phyloP scores from a whole-genome alignment of 2,888 invertebrate species.

The Diarsia dahlii region DNA sequence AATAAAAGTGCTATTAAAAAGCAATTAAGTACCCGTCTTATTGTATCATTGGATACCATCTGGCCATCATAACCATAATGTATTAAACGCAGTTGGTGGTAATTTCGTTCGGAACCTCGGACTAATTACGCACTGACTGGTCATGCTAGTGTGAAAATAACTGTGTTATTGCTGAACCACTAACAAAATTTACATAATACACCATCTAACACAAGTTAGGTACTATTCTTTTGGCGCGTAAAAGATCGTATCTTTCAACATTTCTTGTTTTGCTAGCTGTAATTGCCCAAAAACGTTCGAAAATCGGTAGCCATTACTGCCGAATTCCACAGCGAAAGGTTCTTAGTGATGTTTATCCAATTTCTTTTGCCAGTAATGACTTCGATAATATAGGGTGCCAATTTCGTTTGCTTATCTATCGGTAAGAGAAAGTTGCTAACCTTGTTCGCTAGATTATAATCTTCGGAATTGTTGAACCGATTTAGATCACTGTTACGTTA shows the following conservation, averaged over 20 bases:
- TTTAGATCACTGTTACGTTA: conserved; percentile 57
- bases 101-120: conserved; percentile 38
- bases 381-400: conserved; percentile 60
- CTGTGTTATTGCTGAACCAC: conserved; percentile 50
- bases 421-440: conserved; percentile 61
- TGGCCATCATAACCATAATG: conserved; percentile 44
- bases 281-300: background rate
- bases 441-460: conserved; percentile 55
- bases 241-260: conserved; percentile 13
- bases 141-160: conserved; percentile 61
- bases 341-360: conserved; percentile 23
- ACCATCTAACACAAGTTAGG: conserved; percentile 13
- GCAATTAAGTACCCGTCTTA: conserved; percentile 62
- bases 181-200: conserved; percentile 53
- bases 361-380: conserved; percentile 32
- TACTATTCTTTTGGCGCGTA: conserved; percentile 7
- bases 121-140: conserved; percentile 51
- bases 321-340: conserved; percentile 7
- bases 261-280: conserved; percentile 9
- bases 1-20: conserved; percentile 60
- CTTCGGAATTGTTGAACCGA: conserved; percentile 58
- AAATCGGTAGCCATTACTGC: conserved; percentile 2
- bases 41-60: conserved; percentile 57
- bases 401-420: conserved; percentile 62
- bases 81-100: conserved; percentile 60